Conservation (phyloP, 2,113 vertebrate genomes). For the Aleadryas rufinucha region DNA sequence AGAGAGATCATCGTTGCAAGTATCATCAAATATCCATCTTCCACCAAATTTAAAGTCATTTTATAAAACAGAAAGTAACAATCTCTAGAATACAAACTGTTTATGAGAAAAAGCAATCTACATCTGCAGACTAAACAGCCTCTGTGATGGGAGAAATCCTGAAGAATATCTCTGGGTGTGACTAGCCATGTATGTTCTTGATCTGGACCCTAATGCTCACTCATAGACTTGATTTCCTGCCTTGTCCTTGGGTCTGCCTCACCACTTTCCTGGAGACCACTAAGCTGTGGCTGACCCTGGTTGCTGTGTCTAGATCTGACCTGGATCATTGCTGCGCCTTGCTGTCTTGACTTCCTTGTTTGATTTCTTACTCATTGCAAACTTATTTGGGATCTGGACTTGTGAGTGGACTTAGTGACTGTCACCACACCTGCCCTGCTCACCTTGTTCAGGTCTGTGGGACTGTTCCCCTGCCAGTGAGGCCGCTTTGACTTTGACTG, state of each 20-base stretch:
- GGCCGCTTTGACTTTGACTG: background rate
- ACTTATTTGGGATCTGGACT: background rate
- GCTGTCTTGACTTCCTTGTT: background rate
- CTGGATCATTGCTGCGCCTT: background rate
- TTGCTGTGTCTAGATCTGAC: background rate
- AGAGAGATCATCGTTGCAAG: background rate
- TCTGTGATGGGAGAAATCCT: background rate
- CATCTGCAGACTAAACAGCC: background rate
- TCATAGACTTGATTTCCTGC: background rate
- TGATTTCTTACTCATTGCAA: background rate
- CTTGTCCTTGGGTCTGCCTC: background rate
- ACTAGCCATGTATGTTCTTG: fast-evolving
- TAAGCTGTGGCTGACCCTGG: background rate
- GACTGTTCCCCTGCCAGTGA: background rate
- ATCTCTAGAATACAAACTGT: background rate
- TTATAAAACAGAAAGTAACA: background rate
- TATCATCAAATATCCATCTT: background rate
- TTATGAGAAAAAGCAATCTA: background rate
- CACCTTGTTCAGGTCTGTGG: background rate
- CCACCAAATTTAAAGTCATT: background rate
- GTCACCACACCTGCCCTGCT: background rate
- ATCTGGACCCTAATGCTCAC: background rate
- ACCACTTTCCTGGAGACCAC: background rate
- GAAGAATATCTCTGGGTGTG: background rate
- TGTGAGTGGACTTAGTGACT: background rate